A percentile compares a stretch with the other conserved stretches of the same genome.
These are phyloP conservation scores for Colostygia pectinataria DNA, from an alignment of 2,888 invertebrate species.

Conservation along the genomic window DNA sequence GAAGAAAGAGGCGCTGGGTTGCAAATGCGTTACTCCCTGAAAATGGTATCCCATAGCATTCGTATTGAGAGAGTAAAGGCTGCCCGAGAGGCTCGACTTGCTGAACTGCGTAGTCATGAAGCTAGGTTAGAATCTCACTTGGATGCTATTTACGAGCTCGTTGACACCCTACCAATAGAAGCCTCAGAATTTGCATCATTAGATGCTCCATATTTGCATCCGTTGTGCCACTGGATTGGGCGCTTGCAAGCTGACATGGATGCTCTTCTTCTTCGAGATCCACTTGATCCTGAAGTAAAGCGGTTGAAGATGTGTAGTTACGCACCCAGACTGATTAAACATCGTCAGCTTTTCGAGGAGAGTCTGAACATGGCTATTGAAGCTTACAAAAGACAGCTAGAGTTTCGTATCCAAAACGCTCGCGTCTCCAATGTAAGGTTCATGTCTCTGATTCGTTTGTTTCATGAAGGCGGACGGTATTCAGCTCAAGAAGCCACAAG, in stretches of 20 bases:
- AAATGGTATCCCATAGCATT: slow-evolving; percentile 60
- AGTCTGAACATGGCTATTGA: slow-evolving; percentile 51
- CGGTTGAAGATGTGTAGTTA: slow-evolving; percentile 65
- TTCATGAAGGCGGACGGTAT: slow-evolving; percentile 60
- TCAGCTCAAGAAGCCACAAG: slow-evolving; percentile 55
- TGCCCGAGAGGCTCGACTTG: slow-evolving; percentile 49
- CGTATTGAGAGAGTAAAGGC: slow-evolving; percentile 60
- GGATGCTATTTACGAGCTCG: slow-evolving; percentile 52
- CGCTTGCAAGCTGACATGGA: slow-evolving; percentile 49
- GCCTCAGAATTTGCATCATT: slow-evolving; percentile 49
- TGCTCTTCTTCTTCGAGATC: slow-evolving; percentile 38
- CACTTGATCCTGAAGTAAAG: slow-evolving; percentile 49
- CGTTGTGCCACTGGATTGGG: slow-evolving; percentile 52
- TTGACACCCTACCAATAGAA: slow-evolving; percentile 49
- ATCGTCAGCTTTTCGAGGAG: slow-evolving; percentile 54
- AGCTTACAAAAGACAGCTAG: slow-evolving; percentile 46
- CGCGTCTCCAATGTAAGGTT: slow-evolving; percentile 66
- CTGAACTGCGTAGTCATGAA: slow-evolving; percentile 60
- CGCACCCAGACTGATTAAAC: slow-evolving; percentile 52
- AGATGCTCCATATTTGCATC: slow-evolving; percentile 57
- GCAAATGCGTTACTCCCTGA: slow-evolving; percentile 60
- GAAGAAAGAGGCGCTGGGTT: slow-evolving; percentile 52
- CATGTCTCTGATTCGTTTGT: slow-evolving; percentile 54
- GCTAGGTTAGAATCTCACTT: slow-evolving; percentile 58
- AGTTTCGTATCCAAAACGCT: slow-evolving; percentile 57